phyloP scores from a whole-genome alignment of 2,113 vertebrate species.

The Zosterops japonicus region DNA sequence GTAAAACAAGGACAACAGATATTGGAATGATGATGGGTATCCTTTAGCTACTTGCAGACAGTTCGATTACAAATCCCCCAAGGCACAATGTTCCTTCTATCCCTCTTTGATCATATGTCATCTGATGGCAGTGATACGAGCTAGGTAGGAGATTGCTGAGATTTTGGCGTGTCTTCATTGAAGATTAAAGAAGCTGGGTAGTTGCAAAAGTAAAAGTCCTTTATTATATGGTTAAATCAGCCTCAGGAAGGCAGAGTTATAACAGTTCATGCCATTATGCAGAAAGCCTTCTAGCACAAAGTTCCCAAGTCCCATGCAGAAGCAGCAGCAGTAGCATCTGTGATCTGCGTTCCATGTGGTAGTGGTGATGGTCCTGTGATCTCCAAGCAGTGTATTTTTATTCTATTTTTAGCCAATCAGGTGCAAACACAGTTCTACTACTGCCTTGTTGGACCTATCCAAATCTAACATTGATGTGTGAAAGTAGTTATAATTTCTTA shows the following conservation, averaged over 20 bases:
- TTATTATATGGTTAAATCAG: neutral
- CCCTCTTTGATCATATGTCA: neutral
- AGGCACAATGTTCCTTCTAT: neutral
- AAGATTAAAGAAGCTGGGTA: neutral
- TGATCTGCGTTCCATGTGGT: neutral
- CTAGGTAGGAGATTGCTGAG: neutral
- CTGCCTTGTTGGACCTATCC: neutral
- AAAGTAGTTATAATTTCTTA: neutral
- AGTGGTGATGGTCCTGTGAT: neutral
- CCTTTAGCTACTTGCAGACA: neutral
- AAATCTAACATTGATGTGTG: neutral
- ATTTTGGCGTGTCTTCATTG: neutral
- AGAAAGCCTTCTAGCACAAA: neutral
- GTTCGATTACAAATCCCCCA: neutral
- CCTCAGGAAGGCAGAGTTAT: neutral
- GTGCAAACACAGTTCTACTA: neutral
- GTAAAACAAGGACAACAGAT: neutral
- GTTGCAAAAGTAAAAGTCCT: neutral
- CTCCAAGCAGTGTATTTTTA: neutral
- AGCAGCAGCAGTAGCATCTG: neutral
- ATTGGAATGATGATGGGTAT: neutral
- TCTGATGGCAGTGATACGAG: neutral
- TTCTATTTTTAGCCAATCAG: neutral
- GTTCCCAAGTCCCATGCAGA: neutral
- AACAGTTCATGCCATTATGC: neutral